Base-by-base conservation (phyloP, 2,113 vertebrate genomes). In the Atlantisia rogersi region DNA sequence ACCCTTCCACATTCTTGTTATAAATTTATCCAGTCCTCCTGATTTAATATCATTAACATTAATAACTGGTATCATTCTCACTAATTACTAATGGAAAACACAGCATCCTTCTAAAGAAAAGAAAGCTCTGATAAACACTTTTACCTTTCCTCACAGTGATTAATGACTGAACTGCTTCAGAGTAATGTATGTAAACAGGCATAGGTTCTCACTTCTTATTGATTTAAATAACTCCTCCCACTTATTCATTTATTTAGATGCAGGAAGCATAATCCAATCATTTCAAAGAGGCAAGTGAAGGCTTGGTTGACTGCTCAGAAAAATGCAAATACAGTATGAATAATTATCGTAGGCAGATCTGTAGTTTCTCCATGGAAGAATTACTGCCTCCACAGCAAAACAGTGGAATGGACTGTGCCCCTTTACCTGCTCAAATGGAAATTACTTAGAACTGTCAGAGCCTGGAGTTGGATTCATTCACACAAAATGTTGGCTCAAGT, bases 211-310 rank as follows among this genome's bases (percentile, higher is more conserved):
- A n/a, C 28, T 84, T 82, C 35, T 64, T 75, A 58, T 39, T 48
- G 24, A 79, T 65, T 80, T 85, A 90, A 93, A 53, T 73, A 82
- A 85, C 84, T 44, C 86, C 91, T 91, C 84, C 84, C 55, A 68
- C 15, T 69, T 40, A 31, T 82, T 44, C n/a, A 64, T 82, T 75
- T 64, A 52, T 78, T 71, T 52, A 76, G 29, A 28, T 21, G 6
- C 10, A 65, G 37, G 21, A 90, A 75, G 62, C 48, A 32, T 5
- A 25, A 56, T 32, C 15, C 74, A 14, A 62, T 44, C 13, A 64
- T 76, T 91, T 53, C 18, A 48, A 73, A 60, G 75, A 29, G 21
- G 37, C 59, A 92, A 83, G 58, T 25, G 40, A 86, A 74, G 70
- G 50, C 53, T 87, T 77, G 55, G 26, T 89, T 89, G 65, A 21